Conservation (phyloP, 2,113 vertebrate genomes). For the Sisor rabdophorus region DNA sequence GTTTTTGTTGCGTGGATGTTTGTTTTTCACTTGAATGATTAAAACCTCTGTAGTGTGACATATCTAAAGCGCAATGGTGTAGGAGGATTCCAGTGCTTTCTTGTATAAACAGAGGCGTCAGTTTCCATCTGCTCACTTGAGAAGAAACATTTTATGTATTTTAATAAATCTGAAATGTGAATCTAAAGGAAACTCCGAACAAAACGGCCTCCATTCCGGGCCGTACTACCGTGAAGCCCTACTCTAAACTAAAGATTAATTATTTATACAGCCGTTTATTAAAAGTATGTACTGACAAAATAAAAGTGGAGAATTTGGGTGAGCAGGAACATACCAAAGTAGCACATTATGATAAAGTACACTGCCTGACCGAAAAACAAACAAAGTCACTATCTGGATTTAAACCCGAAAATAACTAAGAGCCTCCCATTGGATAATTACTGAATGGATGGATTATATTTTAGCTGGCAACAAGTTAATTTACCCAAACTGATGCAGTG, state of each 20-base stretch:
- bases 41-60: slow-evolving; percentile 3
- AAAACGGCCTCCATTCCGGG: no score
- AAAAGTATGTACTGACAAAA: neutral
- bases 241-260: slow-evolving; percentile 24
- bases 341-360: neutral
- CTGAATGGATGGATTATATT: no score
- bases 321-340: neutral
- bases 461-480: no score
- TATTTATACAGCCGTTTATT: slow-evolving; percentile 10
- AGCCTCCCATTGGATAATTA: no score
- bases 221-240: neutral
- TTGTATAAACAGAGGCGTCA: neutral
- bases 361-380: no score
- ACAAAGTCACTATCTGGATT: no score
- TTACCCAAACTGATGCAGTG: no score
- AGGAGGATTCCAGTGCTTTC: neutral
- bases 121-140: slow-evolving; percentile 10
- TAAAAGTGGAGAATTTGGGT: neutral
- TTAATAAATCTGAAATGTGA: neutral
- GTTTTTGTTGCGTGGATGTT: slow-evolving; percentile 12
- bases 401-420: no score
- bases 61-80: neutral
- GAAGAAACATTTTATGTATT: slow-evolving; percentile 7
- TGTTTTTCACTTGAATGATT: slow-evolving; percentile 11
- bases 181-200: slow-evolving; percentile 22